Evolutionary conservation across 1,140 invertebrate species (phyloP).

Genomic region (Streblospio benedicti): DNA sequence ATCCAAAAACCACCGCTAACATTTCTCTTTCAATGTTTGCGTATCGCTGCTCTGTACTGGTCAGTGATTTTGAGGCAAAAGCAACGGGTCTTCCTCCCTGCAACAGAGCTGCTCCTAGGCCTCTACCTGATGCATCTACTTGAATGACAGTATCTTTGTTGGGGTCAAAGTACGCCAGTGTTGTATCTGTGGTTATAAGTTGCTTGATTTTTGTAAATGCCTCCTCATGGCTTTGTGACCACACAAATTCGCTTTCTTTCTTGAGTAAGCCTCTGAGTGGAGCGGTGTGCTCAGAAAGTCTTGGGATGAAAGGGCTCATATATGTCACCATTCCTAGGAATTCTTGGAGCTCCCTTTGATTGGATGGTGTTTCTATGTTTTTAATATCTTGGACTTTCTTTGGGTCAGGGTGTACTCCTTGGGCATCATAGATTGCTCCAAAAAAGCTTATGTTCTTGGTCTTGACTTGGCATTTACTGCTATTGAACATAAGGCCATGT

Average conservation of each 20-base stretch:
- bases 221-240: constrained; percentile 3
- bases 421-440: constrained; percentile 29
- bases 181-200: constrained; percentile 15
- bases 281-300: constrained; percentile 10
- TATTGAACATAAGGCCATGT: constrained; percentile 39
- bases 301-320: constrained; percentile 18
- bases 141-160: constrained; percentile 37
- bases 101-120: constrained; percentile 43
- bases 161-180: constrained; percentile 26
- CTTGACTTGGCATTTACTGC: constrained; percentile 25
- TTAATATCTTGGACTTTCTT: constrained; percentile 39
- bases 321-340: constrained; percentile 26
- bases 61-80: no score
- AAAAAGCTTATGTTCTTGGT: constrained; percentile 6
- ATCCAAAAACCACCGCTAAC: no score
- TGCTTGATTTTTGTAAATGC: constrained; percentile 24
- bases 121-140: constrained; percentile 30
- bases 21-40: no score
- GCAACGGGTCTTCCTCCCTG: no score
- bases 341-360: constrained; percentile 20
- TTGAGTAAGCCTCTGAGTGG: constrained; percentile 8
- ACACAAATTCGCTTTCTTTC: constrained; percentile 5
- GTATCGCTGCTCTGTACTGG: no score
- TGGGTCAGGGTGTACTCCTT: constrained; percentile 42
- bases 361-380: constrained; percentile 17